Evolutionary conservation across 1,140 invertebrate genomes (phyloP), one percentile per base, ranked within the genome.

Genomic region (Drosophila bipectinata): DNA sequence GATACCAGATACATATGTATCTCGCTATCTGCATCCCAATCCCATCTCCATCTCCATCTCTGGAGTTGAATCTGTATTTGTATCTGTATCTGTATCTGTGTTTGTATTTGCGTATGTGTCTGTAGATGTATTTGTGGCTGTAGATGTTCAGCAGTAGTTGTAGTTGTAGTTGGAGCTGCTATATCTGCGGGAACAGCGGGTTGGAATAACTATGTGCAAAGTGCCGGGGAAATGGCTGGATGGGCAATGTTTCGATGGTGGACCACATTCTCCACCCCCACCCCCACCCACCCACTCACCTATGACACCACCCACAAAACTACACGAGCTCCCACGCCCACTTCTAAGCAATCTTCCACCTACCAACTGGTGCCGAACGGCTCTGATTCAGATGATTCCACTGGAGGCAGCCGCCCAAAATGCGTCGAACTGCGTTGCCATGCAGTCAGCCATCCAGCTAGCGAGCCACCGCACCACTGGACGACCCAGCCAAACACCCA

Each of bases 191-290:
- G 21, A 32, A 30, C 8, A 51, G 39, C 30, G 30, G 63, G 63
- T 15, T 44, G 52, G 44, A 55, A 72, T 67, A 76, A 72, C 78
- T 72, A 81, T 80, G 78, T 74, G 77, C 77, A 79, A 80, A 79
- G 77, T 79, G 77, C 54, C 57, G 59, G 39, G 56, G 74, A 60
- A 39, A 67, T 53, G 60, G 52, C 48, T 66, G 60, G 41, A 45
- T 71, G 67, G 60, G 60, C 54, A 62, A 63, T 63, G 60, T 64
- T 62, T 63, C 66, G 59, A 63, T 68, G 58, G 52, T 56, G 63
- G 59, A 45, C 47, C 39, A 37, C 30, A 18, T 18, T 18, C 18
- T 18, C 18, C 18, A 26, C 51, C 21, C 53, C 28, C 61, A 37
- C 44, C n/a, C 26, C 15, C 41, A 47, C 7, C 7, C 39, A 44